Evolutionary conservation across 2,113 vertebrate genomes (phyloP).

Genomic region (Anarrhichthys ocellatus): DNA sequence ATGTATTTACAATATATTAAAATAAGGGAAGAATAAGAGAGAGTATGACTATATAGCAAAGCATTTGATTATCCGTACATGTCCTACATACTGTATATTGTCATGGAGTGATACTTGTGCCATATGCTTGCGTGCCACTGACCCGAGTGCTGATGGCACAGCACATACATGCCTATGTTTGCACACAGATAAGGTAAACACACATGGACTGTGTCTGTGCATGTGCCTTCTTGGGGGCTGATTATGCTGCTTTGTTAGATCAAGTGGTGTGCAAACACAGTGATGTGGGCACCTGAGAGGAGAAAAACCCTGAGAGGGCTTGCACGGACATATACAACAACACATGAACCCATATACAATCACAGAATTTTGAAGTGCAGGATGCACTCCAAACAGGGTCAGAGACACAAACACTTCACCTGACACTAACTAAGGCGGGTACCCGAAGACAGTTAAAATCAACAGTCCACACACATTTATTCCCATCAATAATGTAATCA

Average conservation of each 20-base stretch:
- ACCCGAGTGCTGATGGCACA: constrained; percentile 4
- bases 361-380: background rate
- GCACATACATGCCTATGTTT: constrained; percentile 40
- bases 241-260: constrained; percentile 45
- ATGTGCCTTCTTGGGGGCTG: constrained; percentile 32
- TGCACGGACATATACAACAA: constrained; percentile 11
- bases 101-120: background rate
- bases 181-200: constrained; percentile 51
- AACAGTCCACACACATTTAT: background rate
- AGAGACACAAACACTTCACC: background rate
- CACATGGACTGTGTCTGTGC: constrained; percentile 15
- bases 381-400: background rate
- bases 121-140: constrained; percentile 37
- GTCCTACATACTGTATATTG: background rate
- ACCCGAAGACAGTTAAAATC: background rate
- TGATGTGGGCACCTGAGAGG: constrained; percentile 41
- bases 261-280: constrained; percentile 44
- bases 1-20: background rate
- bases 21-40: background rate
- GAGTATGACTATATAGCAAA: background rate
- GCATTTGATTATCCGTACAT: background rate
- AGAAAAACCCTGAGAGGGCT: constrained; percentile 22
- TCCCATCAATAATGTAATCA: background rate
- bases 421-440: background rate
- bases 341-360: background rate